Base-by-base conservation (phyloP, 2,797 vertebrate species). In the Molossus alvarezi region DNA sequence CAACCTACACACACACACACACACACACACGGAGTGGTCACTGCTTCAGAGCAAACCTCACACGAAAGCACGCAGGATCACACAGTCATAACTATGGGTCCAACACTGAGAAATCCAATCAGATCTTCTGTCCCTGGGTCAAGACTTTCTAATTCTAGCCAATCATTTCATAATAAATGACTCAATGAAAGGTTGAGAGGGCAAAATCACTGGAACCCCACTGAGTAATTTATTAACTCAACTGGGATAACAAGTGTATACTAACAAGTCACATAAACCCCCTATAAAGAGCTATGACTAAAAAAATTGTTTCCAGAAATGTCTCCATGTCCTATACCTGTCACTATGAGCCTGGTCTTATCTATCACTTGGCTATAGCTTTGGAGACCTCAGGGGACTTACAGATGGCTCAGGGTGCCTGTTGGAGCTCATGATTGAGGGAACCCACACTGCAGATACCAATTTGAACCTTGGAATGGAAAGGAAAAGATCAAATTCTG, bases 141-240 rank as follows among this genome's bases (percentile, higher is more conserved):
- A 84, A 80, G 72, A 67, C 29, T 73, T 95, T 48, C 25, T 85
- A 75, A 81, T 55, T 71, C 18, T 60, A 90, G n/a, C n/a, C 29
- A 95, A 41, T 58, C 41, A 67, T 58, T 93, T 92, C 72, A 91
- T 55, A 94, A 82, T 79, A 55, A 91, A 80, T 5, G 27, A 90
- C 25, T 80, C 48, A 87, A 21, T 71, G 29, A 72, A 80, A 92
- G 1, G 11, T 8, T 73, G 20, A 83, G 64, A 81, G 20, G 12
- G 3, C 67, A 87, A 75, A 83, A 51, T 17, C 23, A 33, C n/a
- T 21, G 45, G 37, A 73, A 77, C 77, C 3, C 37, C 23, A 84
- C 6, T 94, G 57, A 86, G 94, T 88, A 95, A 94, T 71, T 75
- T 23, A 95, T 27, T 80, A 92, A 65, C 53, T 80, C 73, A 86